Percentiles rank a stretch among this genome's conserved stretches.
phyloP scores from a whole-genome alignment of 2,888 invertebrate species.

The Ceratothoa steindachneri region DNA sequence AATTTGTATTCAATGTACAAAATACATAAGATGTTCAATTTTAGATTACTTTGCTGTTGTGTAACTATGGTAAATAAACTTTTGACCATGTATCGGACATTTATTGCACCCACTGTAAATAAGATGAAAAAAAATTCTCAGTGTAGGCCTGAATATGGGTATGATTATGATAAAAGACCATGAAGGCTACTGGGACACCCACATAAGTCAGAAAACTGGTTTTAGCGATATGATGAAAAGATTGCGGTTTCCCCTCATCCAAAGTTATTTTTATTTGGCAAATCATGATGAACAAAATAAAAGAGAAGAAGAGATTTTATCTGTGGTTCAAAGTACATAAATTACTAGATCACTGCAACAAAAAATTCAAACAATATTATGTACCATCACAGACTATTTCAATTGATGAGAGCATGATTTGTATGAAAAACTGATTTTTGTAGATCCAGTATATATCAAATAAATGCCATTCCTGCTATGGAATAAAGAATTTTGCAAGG shows the following conservation, averaged over 20 bases:
- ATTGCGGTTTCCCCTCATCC: background rate
- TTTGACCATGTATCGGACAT: too few relatives aligned
- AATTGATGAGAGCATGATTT: slow-evolving; percentile 1
- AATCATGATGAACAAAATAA: background rate
- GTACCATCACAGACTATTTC: background rate
- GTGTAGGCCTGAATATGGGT: background rate
- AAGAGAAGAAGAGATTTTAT: background rate
- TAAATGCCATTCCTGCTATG: background rate
- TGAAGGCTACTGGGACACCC: background rate
- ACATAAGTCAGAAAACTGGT: background rate
- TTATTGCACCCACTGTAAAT: too few relatives aligned
- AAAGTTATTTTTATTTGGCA: background rate
- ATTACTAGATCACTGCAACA: slow-evolving; percentile 1
- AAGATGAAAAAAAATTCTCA: background rate
- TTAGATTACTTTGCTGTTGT: too few relatives aligned
- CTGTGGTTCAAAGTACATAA: background rate
- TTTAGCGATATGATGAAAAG: background rate
- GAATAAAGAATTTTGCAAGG: background rate
- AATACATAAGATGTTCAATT: too few relatives aligned
- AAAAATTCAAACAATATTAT: background rate
- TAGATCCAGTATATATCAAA: slow-evolving; percentile 2
- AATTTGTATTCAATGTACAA: too few relatives aligned
- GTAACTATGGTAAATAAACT: too few relatives aligned
- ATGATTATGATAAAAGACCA: background rate
- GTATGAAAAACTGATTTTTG: background rate